Percentiles rank a stretch among this genome's conserved stretches.
Evolutionary conservation across 2,113 vertebrate genomes (phyloP).

Genomic region (Vulpes lagopus): DNA sequence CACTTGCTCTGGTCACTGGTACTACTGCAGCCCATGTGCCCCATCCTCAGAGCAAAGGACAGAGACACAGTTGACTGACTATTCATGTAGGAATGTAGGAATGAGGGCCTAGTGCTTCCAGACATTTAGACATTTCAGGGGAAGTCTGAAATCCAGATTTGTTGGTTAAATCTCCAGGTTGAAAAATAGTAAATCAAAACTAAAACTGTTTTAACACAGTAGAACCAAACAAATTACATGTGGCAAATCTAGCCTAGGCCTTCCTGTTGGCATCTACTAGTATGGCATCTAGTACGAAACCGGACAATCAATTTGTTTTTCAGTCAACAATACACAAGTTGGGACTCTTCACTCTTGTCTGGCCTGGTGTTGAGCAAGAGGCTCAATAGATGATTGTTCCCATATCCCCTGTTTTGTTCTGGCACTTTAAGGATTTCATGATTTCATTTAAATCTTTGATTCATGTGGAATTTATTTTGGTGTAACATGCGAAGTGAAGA

Average conservation of each 20-base stretch:
- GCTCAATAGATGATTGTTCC: background rate
- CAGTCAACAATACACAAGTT: too few relatives aligned
- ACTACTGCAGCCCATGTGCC: background rate
- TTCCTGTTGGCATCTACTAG: background rate
- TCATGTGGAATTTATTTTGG: constrained; percentile 75
- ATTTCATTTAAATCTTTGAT: constrained; percentile 74
- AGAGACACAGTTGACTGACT: background rate
- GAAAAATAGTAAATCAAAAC: constrained; percentile 61
- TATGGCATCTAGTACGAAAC: background rate
- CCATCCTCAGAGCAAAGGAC: background rate
- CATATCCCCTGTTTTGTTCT: background rate
- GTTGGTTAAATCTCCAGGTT: constrained; percentile 47
- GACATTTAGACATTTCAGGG: constrained; percentile 29
- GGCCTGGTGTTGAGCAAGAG: background rate
- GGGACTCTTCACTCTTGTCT: background rate
- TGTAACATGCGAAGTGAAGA: constrained; percentile 76
- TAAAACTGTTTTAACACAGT: constrained; percentile 56
- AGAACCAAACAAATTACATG: constrained; percentile 36
- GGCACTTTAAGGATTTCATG: constrained; percentile 59
- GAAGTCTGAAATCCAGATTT: constrained; percentile 49
- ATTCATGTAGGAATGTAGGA: background rate
- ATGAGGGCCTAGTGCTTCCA: background rate
- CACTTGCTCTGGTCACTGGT: background rate
- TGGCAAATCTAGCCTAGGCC: background rate
- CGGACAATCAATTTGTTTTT: background rate